These are phyloP conservation scores for Zaprionus davidi DNA, from an alignment of 1,140 invertebrate species.

Conservation along the genomic window DNA sequence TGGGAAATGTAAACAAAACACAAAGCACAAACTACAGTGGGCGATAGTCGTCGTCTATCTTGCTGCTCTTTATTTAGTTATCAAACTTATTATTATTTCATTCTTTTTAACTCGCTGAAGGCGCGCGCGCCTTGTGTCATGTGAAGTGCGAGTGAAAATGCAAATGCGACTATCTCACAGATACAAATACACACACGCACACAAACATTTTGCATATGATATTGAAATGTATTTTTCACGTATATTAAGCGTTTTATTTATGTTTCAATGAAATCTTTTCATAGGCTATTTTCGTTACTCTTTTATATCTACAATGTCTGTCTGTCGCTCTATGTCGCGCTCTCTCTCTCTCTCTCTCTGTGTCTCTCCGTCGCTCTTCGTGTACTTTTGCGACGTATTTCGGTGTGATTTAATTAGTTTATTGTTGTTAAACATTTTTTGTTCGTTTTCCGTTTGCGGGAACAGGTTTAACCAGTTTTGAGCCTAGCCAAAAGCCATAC, in stretches of 20 bases:
- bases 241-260: conserved; percentile 6
- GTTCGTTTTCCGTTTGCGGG: conserved; percentile 28
- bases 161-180: conserved; percentile 4
- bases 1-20: conserved; percentile 2
- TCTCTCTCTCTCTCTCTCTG: conserved; percentile 14
- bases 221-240: conserved; percentile 4
- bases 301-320: conserved; percentile 8
- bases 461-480: conserved; percentile 71
- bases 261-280: conserved; percentile 7
- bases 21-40: not conserved
- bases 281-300: conserved; percentile 4
- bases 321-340: conserved; percentile 29
- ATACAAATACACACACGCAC: not conserved
- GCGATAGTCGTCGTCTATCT: not conserved
- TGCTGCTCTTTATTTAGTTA: not conserved
- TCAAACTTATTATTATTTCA: not conserved
- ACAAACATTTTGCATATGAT: not conserved
- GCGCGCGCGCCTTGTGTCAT: conserved; percentile 3
- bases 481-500: conserved; percentile 23
- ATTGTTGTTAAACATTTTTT: conserved; percentile 66
- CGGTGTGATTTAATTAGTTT: conserved; percentile 76
- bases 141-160: conserved; percentile 3
- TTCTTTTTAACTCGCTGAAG: not conserved
- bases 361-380: conserved; percentile 32
- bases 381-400: conserved; percentile 71